A percentile compares a stretch with the other conserved stretches of the same genome.
Conservation (phyloP, 2,113 vertebrate species). For the Etia nguti region DNA sequence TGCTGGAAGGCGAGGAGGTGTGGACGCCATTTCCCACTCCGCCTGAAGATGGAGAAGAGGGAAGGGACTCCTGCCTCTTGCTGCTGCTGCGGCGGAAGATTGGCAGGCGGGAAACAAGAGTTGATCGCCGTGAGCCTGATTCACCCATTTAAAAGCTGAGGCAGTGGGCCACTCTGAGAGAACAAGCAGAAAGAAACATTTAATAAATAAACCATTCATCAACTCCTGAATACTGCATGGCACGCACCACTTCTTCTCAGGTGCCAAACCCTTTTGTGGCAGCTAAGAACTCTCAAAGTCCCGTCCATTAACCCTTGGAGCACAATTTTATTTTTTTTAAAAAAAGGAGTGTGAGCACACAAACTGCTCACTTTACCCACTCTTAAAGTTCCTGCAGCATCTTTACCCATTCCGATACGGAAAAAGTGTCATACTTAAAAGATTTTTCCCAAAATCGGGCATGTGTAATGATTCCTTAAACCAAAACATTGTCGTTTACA, state of each 20-base stretch:
- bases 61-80: slow-evolving; percentile 89
- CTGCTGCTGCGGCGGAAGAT: slow-evolving; percentile 91
- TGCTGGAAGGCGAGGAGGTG: slow-evolving; percentile 94
- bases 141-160: slow-evolving; percentile 82
- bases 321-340: background rate
- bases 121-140: slow-evolving; percentile 85
- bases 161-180: slow-evolving; percentile 4
- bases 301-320: background rate
- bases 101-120: slow-evolving; percentile 92
- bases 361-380: background rate
- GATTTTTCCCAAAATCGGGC: background rate
- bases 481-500: background rate
- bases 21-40: slow-evolving; percentile 82
- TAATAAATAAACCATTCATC: background rate
- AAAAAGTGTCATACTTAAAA: background rate
- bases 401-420: background rate
- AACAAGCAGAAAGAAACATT: background rate
- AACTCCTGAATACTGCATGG: background rate
- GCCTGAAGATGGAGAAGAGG: slow-evolving; percentile 90
- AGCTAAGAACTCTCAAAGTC: background rate
- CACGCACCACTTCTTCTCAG: background rate
- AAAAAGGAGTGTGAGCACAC: background rate
- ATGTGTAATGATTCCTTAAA: background rate
- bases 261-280: background rate
- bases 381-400: background rate